These are phyloP conservation scores for Listronotus bonariensis DNA, from an alignment of 1,140 invertebrate genomes.

Conservation along the genomic window DNA sequence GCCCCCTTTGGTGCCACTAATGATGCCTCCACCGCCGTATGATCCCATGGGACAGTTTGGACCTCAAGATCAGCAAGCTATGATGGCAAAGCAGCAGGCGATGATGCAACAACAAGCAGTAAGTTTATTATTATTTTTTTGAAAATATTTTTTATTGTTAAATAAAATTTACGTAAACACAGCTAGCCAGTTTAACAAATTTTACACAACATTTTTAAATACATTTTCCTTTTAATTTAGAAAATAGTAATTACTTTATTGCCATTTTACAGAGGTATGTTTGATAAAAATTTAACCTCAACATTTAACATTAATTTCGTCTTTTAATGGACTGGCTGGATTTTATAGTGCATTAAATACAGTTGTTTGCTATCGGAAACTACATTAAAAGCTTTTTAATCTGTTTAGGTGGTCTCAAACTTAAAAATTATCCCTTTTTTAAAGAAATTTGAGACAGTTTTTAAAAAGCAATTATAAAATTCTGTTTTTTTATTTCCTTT, in stretches of 20 bases:
- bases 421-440: slow-evolving; percentile 2
- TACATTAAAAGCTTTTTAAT: slow-evolving; percentile 22
- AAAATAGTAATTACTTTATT: no score
- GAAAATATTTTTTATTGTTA: no score
- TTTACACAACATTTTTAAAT: no score
- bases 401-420: background rate
- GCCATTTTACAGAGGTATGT: slow-evolving; percentile 15
- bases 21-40: slow-evolving; percentile 82
- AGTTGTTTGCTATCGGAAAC: slow-evolving; percentile 14
- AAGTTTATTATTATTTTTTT: slow-evolving; percentile 53
- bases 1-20: slow-evolving; percentile 84
- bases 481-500: background rate
- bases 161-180: no score
- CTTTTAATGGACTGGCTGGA: background rate
- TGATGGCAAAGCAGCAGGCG: slow-evolving; percentile 72
- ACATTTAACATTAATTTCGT: no score
- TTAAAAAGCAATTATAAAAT: no score
- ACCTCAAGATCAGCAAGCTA: slow-evolving; percentile 59
- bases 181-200: no score
- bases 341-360: slow-evolving; percentile 10
- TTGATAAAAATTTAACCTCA: background rate
- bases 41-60: slow-evolving; percentile 67
- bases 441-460: slow-evolving; percentile 15
- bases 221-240: no score
- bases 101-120: slow-evolving; percentile 74